Evolutionary conservation across 1,140 invertebrate genomes (phyloP).

Genomic region (Pinna nobilis): DNA sequence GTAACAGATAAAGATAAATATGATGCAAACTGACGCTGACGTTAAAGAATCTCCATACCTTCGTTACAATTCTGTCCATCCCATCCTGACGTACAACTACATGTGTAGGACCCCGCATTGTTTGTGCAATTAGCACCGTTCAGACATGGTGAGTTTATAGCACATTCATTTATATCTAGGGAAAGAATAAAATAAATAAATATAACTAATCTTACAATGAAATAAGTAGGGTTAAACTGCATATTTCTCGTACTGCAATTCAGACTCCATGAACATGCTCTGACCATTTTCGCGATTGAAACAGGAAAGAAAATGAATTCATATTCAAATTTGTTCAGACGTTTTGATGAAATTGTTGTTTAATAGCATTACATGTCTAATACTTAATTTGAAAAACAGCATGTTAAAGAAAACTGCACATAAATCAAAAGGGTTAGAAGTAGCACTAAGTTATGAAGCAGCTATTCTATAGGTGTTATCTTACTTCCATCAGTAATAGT

Average conservation of each 20-base stretch:
- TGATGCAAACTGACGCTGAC: not conserved
- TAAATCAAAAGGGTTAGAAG: too few relatives aligned
- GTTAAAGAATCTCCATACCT: constrained; percentile 3
- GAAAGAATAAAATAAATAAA: not conserved
- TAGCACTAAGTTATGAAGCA: too few relatives aligned
- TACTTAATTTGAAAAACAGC: too few relatives aligned
- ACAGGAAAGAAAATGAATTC: not conserved
- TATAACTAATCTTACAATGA: not conserved
- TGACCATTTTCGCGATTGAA: not conserved
- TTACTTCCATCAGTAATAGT: too few relatives aligned
- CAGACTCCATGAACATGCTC: not conserved
- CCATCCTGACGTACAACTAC: constrained; percentile 10
- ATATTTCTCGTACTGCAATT: not conserved
- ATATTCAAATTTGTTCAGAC: not conserved
- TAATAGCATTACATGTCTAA: not conserved
- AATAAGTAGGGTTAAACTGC: not conserved
- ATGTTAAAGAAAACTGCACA: too few relatives aligned
- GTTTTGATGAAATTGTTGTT: not conserved
- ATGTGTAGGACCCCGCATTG: not conserved
- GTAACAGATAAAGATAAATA: not conserved
- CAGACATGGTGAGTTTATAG: not conserved
- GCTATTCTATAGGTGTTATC: too few relatives aligned
- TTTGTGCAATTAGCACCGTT: not conserved
- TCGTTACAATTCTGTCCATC: not conserved
- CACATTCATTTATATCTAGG: constrained; percentile 55